These are phyloP conservation scores for Sturnus vulgaris DNA, from an alignment of 2,113 vertebrate species.

Conservation along the genomic window DNA sequence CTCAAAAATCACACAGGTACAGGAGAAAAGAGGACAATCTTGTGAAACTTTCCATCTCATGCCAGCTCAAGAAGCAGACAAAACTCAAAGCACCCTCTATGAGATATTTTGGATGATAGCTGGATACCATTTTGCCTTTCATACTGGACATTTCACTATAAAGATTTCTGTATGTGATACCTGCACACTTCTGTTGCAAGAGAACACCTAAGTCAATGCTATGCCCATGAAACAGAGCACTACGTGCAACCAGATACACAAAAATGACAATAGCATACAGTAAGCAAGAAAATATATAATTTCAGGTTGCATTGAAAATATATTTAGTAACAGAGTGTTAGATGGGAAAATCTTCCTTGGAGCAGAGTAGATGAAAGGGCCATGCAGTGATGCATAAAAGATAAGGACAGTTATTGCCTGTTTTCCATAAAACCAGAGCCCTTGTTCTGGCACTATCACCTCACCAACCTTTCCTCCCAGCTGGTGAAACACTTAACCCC, in stretches of 20 bases:
- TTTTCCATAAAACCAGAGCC: neutral
- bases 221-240: neutral
- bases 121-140: neutral
- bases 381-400: neutral
- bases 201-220: accelerated
- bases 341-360: neutral
- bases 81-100: neutral
- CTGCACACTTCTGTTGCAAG: neutral
- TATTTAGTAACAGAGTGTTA: neutral
- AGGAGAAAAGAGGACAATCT: neutral
- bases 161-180: neutral
- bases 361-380: neutral
- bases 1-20: accelerated
- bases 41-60: neutral
- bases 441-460: neutral
- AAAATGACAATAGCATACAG: neutral
- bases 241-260: neutral
- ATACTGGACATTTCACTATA: neutral
- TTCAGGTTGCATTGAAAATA: neutral
- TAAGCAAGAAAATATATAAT: neutral
- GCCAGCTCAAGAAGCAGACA: accelerated
- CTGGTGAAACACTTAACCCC: neutral
- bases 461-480: neutral
- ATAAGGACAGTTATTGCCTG: neutral
- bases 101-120: accelerated